Evolutionary conservation across 2,888 invertebrate genomes (phyloP).

Genomic region (Adela reaumurella): DNA sequence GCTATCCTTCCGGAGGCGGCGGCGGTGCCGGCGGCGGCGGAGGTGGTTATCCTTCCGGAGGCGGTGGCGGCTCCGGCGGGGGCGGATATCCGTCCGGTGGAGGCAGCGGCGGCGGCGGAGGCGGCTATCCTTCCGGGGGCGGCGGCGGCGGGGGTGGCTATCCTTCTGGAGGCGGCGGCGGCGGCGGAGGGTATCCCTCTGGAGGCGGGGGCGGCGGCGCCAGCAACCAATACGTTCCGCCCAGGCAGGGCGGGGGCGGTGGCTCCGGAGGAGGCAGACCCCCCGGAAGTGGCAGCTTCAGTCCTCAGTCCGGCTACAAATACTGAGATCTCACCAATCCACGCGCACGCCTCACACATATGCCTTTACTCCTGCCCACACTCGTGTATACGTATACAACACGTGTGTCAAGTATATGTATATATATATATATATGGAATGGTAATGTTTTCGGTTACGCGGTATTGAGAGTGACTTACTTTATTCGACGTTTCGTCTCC

Average conservation of each 20-base stretch:
- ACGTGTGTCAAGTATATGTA: no score
- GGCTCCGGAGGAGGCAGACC: slow-evolving; percentile 5
- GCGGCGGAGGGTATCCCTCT: slow-evolving; percentile 17
- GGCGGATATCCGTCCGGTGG: slow-evolving; percentile 18
- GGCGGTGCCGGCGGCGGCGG: slow-evolving; percentile 8
- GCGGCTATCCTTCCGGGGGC: slow-evolving; percentile 12
- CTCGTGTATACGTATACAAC: no score
- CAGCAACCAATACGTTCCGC: slow-evolving; percentile 13
- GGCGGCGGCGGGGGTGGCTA: slow-evolving; percentile 17
- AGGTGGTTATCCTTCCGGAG: slow-evolving; percentile 10
- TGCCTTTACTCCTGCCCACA: no score
- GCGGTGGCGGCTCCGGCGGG: slow-evolving; percentile 14
- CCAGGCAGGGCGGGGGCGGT: slow-evolving; percentile 2
- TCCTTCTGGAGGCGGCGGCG: slow-evolving; percentile 8
- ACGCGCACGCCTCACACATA: not conserved
- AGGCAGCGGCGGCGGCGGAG: slow-evolving; percentile 1
- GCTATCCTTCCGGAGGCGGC: slow-evolving; percentile 16
- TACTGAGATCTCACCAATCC: slow-evolving; percentile 22
- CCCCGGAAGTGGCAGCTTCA: slow-evolving; percentile 32
- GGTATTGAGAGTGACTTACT: no score
- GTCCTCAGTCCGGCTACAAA: slow-evolving; percentile 39
- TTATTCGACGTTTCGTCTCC: no score
- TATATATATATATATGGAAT: no score
- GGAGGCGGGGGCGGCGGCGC: slow-evolving; percentile 7
- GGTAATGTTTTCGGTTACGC: no score